Evolutionary conservation across 2,797 vertebrate species (phyloP), one percentile per base, ranked within the genome.

Genomic region (Acomys russatus): DNA sequence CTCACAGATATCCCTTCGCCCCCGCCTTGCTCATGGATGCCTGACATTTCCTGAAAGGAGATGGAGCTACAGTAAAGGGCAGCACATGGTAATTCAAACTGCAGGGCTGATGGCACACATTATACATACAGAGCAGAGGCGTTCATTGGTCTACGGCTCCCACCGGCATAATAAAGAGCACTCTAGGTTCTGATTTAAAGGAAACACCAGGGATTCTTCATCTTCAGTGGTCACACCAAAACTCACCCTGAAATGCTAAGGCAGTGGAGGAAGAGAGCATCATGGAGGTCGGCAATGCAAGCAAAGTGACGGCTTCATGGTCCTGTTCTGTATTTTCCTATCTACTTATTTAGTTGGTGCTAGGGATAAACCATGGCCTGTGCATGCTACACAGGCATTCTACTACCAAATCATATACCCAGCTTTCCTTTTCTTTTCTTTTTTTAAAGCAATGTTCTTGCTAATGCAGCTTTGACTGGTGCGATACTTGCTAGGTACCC

Each of bases 111-210:
- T 73, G 83, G 92, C 90, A 33, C n/a, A 54, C n/a, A 35, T 18
- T 66, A 64, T 6, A 12, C 76, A 86, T 33, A 68, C 3, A 71
- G 84, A 87, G 88, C 90, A 59, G 85, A 80, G 9, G 78, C 20
- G 51, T 85, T 70, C 25, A 70, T 68, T 51, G 25, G 78, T 63
- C 28, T 79, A 22, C 7, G 17, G 8, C 22, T 90, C 63, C 77
- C 30, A 66, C 68, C 64, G 22, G 71, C 38, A 25, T 15, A 95
- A 83, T 59, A 68, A 90, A 74, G 88, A 90, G 84, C 91, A 88
- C 71, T 88, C 94, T 70, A 73, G 23, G 82, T 76, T 90, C 83
- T 94, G 79, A 95, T 87, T 63, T 70, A 63, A 92, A 90, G 91
- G 68, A 66, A 51, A 92, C 12, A 25, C 22, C 64, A 38, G 33